phyloP scores from a whole-genome alignment of 2,888 invertebrate genomes.

The Syrista parreyssii region DNA sequence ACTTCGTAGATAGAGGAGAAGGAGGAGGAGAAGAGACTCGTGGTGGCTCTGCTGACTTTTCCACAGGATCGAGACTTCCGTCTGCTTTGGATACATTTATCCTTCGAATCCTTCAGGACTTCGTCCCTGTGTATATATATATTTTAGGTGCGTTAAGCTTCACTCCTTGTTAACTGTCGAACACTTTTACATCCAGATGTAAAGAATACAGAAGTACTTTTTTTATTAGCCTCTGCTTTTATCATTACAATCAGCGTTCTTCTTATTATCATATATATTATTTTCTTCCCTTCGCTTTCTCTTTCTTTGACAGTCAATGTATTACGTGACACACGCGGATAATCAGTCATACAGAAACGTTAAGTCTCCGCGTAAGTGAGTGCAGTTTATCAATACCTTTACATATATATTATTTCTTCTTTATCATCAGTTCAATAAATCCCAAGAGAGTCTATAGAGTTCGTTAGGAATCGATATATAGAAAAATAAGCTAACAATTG shows the following conservation, averaged over 20 bases:
- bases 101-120: constrained; percentile 11
- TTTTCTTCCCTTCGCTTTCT: not conserved
- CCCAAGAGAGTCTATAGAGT: not conserved
- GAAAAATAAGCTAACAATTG: not conserved
- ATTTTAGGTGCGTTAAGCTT: not conserved
- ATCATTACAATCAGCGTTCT: not conserved
- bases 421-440: not conserved
- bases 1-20: constrained; percentile 26
- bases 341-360: not conserved
- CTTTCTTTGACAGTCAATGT: not conserved
- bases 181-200: not conserved
- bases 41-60: constrained; percentile 35
- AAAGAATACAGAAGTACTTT: not conserved
- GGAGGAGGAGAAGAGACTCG: constrained; percentile 15
- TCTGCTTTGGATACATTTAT: constrained; percentile 47
- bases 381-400: not conserved
- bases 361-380: not conserved
- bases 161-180: not conserved
- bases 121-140: not conserved
- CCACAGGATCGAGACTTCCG: constrained; percentile 40
- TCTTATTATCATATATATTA: not conserved
- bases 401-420: not conserved
- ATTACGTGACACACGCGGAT: not conserved
- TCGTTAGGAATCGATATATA: not conserved
- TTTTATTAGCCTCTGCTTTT: not conserved